Conservation (phyloP, 2,113 vertebrate species). For the Leuciscus idus region DNA sequence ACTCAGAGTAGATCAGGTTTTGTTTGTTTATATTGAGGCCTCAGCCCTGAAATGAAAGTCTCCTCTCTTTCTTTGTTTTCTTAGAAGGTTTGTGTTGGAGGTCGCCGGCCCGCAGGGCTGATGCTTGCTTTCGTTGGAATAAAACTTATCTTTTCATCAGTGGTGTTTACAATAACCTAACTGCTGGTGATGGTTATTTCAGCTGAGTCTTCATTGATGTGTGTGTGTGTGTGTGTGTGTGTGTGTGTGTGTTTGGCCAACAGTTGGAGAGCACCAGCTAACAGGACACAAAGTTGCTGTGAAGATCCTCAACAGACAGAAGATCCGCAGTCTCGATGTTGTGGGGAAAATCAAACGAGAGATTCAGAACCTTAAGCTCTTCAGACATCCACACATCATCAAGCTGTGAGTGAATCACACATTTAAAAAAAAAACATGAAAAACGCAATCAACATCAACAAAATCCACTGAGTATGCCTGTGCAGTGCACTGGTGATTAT, state of each 20-base stretch:
- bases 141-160: conserved; percentile 45
- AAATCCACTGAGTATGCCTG: not conserved
- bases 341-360: conserved; percentile 98
- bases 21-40: conserved; percentile 44
- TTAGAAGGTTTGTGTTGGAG: conserved; percentile 36
- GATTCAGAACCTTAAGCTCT: conserved; percentile 98
- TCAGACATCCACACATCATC: conserved; percentile 98
- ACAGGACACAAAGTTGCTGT: conserved; percentile 98
- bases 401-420: conserved; percentile 89
- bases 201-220: conserved; percentile 47
- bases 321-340: conserved; percentile 97
- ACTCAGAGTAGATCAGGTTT: conserved; percentile 25
- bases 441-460: not conserved
- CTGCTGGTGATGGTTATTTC: conserved; percentile 46
- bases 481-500: not conserved
- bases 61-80: conserved; percentile 41
- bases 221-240: not conserved
- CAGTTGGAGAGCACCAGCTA: conserved; percentile 96
- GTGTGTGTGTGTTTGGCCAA: conserved; percentile 58
- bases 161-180: conserved; percentile 41
- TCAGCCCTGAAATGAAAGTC: conserved; percentile 34
- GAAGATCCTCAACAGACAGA: conserved; percentile 98
- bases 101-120: conserved; percentile 7
- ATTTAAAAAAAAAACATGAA: not conserved
- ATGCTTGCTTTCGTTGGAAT: conserved; percentile 43